Base-by-base conservation (phyloP, 1,140 invertebrate genomes). In the Drosophila rufa region DNA sequence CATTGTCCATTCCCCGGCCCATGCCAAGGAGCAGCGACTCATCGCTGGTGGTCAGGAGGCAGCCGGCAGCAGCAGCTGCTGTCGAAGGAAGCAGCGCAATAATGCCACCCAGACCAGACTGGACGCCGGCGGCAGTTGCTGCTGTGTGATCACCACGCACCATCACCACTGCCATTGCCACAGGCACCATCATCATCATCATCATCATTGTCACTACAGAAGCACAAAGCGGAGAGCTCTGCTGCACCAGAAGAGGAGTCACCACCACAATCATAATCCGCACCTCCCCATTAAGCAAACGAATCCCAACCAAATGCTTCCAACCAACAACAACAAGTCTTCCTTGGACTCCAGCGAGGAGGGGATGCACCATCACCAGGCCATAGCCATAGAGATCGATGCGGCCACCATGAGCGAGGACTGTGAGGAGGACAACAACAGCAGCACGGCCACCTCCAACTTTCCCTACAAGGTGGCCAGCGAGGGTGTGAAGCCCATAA, bases 361-460 rank as follows among this genome's bases (percentile, higher is more conserved):
- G 64, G 73, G 45, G 36, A 60, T 70, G 40, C 57, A 55, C 47
- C 79, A 80, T 19, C 74, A 79, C 22, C 82, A 89, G 17, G 75
- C 77, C 48, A 92, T 92, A 42, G 91, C 91, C 58, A 92, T 92
- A 38, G 91, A 92, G 59, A 92, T 92, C 36, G 91, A 92, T 79
- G 91, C 89, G 12, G 91, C 85, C 7, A 92, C 91, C 4, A 87
- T 77, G 43, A 87, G 80, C 43, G 75, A 77, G 59, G 70, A 74
- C 40, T 56, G 53, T 51, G 67, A 33, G n/a, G 65, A 68, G 22
- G 90, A 90, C 60, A 89, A 91, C 46, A 92, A 90, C 69, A 91
- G 85, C 75, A 92, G 91, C 74, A 92, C 91, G 15, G 91, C 87
- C 19, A 92, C 91, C 27, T 92, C 91, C 0, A 92, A 92, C 58